These are phyloP conservation scores for Hemiscyllium ocellatum DNA, from an alignment of 2,113 vertebrate species.

Conservation along the genomic window DNA sequence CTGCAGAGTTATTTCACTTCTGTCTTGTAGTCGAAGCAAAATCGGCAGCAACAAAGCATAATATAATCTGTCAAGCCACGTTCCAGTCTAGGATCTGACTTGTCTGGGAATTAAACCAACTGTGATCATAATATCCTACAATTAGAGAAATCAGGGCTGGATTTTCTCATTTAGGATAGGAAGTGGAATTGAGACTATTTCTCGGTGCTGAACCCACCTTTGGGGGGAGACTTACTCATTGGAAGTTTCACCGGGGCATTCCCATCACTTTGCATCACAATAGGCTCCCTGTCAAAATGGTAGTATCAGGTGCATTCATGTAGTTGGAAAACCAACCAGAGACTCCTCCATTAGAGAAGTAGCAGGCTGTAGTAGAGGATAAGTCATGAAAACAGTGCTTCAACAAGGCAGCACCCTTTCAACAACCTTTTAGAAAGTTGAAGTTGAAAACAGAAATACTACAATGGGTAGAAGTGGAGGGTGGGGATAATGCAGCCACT, in stretches of 20 bases:
- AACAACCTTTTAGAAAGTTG: too few relatives aligned
- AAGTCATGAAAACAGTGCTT: neutral
- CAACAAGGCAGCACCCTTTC: neutral
- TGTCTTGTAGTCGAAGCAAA: too few relatives aligned
- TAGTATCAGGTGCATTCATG: neutral
- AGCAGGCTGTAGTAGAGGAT: neutral
- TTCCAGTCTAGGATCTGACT: too few relatives aligned
- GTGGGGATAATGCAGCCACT: too few relatives aligned
- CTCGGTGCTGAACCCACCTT: neutral
- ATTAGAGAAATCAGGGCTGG: neutral
- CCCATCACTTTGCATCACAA: neutral
- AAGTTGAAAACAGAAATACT: too few relatives aligned
- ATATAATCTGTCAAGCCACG: too few relatives aligned
- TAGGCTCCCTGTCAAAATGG: neutral
- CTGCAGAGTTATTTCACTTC: too few relatives aligned
- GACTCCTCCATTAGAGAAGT: neutral
- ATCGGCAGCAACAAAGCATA: too few relatives aligned
- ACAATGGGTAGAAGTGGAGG: too few relatives aligned
- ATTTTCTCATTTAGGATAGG: neutral
- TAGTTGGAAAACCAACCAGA: neutral
- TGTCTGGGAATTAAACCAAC: too few relatives aligned
- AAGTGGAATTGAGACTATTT: neutral
- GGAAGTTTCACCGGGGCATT: neutral
- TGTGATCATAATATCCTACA: neutral
- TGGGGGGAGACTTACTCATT: neutral